Base-by-base conservation (phyloP, 2,797 vertebrate genomes). In the Pipistrellus nathusii region DNA sequence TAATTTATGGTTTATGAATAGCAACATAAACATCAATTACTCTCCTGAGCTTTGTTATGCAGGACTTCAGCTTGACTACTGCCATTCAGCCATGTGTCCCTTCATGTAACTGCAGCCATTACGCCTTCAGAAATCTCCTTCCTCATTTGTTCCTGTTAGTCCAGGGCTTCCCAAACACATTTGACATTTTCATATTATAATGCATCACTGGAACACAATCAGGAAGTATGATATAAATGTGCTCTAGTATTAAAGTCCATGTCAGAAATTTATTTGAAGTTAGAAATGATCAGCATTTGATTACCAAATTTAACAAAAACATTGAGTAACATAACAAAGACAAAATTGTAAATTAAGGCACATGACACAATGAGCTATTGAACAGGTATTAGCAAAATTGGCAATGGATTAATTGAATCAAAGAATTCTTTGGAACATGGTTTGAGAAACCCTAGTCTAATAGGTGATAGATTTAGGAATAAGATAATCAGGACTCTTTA, bases 121-220 rank as follows among this genome's bases (percentile, higher is more conserved):
- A 59, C 27, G 15, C 8, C 27, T 53, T 23, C 23, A 78, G 41
- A 92, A 86, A 78, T 23, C 21, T 5, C 14, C 20, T 20, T 78
- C 25, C 15, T 59, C 41, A 88, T 66, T 25, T 78, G 8, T 68
- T 41, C 18, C 59, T 66, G 81, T 80, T n/a, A 71, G 18, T 72
- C 3, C 0, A 91, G 10, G 6, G 9, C 51, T 41, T 76, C 80
- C 69, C 23, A 85, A 85, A 81, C 8, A 10, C 75, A 76, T 14
- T 75, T 66, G 78, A 38, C 20, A 84, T 59, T 85, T 88, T 85
- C 21, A 68, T 71, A 85, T 48, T 76, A 35, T 84, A 66, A 85
- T 59, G 30, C 30, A 85, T 44, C 32, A 44, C 1, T 14, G 38
- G 8, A 44, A 85, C 23, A 77, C 14, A 91, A 62, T 27, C 3